These are phyloP conservation scores for Drosophila bocqueti DNA, from an alignment of 1,140 invertebrate genomes.

Conservation along the genomic window DNA sequence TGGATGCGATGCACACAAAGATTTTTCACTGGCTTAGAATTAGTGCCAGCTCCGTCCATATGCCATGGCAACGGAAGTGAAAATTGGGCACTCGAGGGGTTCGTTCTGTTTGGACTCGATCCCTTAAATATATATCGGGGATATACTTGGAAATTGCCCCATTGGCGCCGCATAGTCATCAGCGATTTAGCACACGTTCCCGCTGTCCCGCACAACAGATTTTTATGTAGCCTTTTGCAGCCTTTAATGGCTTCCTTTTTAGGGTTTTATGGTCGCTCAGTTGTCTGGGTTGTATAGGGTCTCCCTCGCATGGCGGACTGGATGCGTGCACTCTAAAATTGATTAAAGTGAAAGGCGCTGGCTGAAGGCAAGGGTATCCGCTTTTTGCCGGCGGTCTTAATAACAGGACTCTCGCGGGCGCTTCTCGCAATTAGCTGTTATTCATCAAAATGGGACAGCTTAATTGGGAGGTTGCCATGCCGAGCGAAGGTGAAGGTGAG, in stretches of 20 bases:
- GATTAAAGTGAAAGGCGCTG: conserved; percentile 75
- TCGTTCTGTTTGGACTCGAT: conserved; percentile 1
- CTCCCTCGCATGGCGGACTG: conserved; percentile 48
- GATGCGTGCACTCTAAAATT: conserved; percentile 61
- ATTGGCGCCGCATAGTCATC: conserved; percentile 75
- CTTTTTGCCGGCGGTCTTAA: conserved; percentile 44
- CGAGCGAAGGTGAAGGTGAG: conserved; percentile 11
- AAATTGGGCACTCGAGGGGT: conserved; percentile 39
- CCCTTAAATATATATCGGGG: conserved; percentile 7
- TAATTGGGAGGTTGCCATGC: conserved; percentile 27
- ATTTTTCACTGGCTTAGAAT: conserved; percentile 33
- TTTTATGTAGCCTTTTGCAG: conserved; percentile 24
- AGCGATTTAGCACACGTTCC: conserved; percentile 70
- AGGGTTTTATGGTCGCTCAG: conserved; percentile 51
- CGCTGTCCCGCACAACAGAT: conserved; percentile 44
- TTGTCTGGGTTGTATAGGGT: conserved; percentile 25
- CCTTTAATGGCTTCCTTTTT: conserved; percentile 74
- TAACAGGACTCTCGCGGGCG: conserved; percentile 65
- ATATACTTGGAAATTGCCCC: conserved; percentile 46
- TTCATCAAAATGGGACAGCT: conserved; percentile 64
- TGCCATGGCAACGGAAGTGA: conserved; percentile 66
- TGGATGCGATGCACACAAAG: conserved; percentile 55
- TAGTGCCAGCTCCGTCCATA: conserved; percentile 42
- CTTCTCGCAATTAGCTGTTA: conserved; percentile 69
- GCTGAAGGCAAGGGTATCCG: conserved; percentile 39